Conservation (phyloP, 2,888 invertebrate species). For the Vanessa cardui region DNA sequence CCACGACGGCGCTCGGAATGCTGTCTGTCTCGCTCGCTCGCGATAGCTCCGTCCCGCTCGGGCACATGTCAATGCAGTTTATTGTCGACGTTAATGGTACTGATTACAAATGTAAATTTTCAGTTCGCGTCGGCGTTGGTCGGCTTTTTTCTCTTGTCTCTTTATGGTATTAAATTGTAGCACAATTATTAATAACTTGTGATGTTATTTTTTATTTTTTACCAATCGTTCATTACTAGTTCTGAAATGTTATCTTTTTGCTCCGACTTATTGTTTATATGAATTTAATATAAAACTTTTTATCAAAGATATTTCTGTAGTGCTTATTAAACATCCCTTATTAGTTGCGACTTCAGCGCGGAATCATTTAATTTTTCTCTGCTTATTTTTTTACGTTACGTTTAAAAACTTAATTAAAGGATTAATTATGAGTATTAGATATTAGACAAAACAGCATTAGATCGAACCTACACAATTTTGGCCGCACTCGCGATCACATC, state of each 20-base stretch:
- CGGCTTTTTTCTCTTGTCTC: conserved; percentile 73
- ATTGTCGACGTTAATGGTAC: conserved; percentile 81
- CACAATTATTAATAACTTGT: conserved; percentile 59
- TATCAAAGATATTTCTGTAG: not conserved
- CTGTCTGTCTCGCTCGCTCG: conserved; percentile 56
- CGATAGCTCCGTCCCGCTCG: conserved; percentile 64
- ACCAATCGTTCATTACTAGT: conserved; percentile 5
- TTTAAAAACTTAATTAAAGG: not conserved
- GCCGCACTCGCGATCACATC: conserved; percentile 28
- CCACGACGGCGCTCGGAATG: conserved; percentile 65
- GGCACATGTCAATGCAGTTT: conserved; percentile 79
- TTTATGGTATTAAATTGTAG: conserved; percentile 76
- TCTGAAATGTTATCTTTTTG: conserved; percentile 5
- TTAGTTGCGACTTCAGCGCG: not conserved
- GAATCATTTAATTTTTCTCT: not conserved
- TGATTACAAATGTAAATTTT: conserved; percentile 83
- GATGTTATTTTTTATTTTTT: conserved; percentile 7
- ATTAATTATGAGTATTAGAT: not conserved
- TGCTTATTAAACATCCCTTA: not conserved
- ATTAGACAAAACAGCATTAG: conserved; percentile 24
- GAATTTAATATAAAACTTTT: not conserved
- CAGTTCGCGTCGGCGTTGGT: conserved; percentile 77
- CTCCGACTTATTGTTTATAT: not conserved
- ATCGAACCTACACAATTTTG: conserved; percentile 40
- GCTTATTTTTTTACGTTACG: not conserved